Evolutionary conservation across 1,140 invertebrate genomes (phyloP).

Genomic region (Drosophila kanapiae): DNA sequence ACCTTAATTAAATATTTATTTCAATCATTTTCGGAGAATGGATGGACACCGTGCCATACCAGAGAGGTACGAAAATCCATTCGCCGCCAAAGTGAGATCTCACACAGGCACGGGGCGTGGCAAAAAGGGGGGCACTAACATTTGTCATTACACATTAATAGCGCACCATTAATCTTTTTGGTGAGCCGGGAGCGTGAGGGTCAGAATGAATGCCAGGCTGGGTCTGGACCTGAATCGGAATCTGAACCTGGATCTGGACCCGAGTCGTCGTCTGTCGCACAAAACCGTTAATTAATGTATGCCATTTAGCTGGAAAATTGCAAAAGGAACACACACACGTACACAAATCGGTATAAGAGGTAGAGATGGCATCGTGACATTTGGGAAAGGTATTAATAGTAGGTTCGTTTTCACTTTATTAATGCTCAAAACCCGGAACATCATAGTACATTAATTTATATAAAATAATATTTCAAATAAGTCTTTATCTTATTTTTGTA

Average conservation of each 20-base stretch:
- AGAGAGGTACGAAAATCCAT: conserved; percentile 38
- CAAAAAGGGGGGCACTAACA: conserved; percentile 63
- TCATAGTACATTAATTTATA: too few relatives aligned
- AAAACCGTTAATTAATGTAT: conserved; percentile 82
- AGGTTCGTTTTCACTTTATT: too few relatives aligned
- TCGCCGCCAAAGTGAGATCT: conserved; percentile 45
- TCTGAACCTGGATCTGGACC: conserved; percentile 58
- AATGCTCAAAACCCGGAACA: too few relatives aligned
- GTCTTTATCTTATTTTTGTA: too few relatives aligned
- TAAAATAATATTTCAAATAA: too few relatives aligned
- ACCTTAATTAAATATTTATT: conserved; percentile 83
- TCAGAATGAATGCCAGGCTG: conserved; percentile 39
- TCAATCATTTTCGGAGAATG: conserved; percentile 73
- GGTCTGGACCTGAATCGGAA: conserved; percentile 50
- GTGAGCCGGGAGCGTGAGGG: conserved; percentile 61
- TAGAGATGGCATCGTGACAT: conserved; percentile 23
- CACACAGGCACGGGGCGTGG: background rate
- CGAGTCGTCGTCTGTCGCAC: conserved; percentile 65
- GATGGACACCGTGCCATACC: conserved; percentile 33
- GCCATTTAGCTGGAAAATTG: conserved; percentile 84
- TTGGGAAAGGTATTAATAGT: background rate
- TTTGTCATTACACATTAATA: conserved; percentile 84
- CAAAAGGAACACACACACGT: conserved; percentile 56
- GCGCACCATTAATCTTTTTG: conserved; percentile 81
- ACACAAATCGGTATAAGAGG: conserved; percentile 19